Evolutionary conservation across 2,113 vertebrate genomes (phyloP).

Genomic region (Amia ocellicauda): DNA sequence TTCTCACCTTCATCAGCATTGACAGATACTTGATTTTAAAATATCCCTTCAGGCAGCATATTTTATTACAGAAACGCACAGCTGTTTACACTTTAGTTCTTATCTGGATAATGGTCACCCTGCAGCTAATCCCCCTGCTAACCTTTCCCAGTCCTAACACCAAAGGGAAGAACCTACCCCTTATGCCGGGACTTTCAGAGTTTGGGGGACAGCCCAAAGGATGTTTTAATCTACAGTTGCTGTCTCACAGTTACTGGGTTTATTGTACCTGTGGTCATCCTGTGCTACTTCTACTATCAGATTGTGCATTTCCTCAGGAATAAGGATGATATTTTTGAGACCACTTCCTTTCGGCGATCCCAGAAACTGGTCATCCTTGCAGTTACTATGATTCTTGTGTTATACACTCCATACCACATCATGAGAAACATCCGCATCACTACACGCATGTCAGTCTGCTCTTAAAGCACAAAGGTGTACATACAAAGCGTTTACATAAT

Average conservation of each 20-base stretch:
- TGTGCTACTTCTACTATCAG: slow-evolving; percentile 73
- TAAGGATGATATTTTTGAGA: slow-evolving; percentile 45
- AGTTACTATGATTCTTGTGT: slow-evolving; percentile 64
- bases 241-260: slow-evolving; percentile 78
- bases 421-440: slow-evolving; percentile 77
- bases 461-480: slow-evolving; percentile 14
- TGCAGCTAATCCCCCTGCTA: slow-evolving; percentile 71
- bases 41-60: slow-evolving; percentile 66
- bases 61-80: slow-evolving; percentile 55
- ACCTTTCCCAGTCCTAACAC: slow-evolving; percentile 44
- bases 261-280: slow-evolving; percentile 69
- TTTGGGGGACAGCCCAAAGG: slow-evolving; percentile 37
- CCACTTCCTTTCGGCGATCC: slow-evolving; percentile 58
- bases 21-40: slow-evolving; percentile 79
- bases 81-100: slow-evolving; percentile 53
- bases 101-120: slow-evolving; percentile 71
- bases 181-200: slow-evolving; percentile 76
- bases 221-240: slow-evolving; percentile 71
- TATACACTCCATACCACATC: slow-evolving; percentile 85
- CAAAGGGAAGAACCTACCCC: slow-evolving; percentile 23
- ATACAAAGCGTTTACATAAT: slow-evolving; percentile 64
- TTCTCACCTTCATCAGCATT: slow-evolving; percentile 74
- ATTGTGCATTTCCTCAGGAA: slow-evolving; percentile 61
- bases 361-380: slow-evolving; percentile 57
- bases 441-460: slow-evolving; percentile 30